Percentiles rank a stretch among this genome's conserved stretches.
These are phyloP conservation scores for Cryptotermes secundus DNA, from an alignment of 1,140 invertebrate genomes.

Conservation along the genomic window DNA sequence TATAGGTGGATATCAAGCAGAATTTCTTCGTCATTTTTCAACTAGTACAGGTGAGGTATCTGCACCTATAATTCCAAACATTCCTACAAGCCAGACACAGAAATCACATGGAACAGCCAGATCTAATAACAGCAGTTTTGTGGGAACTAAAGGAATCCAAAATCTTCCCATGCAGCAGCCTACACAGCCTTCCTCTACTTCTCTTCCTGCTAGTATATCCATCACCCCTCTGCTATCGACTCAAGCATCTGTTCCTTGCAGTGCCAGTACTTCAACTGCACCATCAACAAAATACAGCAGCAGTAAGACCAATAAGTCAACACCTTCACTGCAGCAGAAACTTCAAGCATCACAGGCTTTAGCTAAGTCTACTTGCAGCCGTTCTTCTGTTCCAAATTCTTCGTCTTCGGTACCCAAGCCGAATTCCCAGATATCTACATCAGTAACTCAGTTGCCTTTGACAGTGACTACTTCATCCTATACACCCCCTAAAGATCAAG, in stretches of 20 bases:
- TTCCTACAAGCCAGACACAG: neutral
- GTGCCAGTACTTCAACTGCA: neutral
- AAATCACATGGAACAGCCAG: neutral
- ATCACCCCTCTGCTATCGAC: neutral
- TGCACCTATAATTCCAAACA: neutral
- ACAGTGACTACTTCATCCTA: neutral
- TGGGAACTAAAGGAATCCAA: neutral
- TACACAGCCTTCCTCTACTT: neutral
- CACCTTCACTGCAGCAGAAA: neutral
- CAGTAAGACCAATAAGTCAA: neutral
- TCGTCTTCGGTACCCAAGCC: neutral
- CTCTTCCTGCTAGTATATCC: neutral
- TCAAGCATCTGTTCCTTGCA: neutral
- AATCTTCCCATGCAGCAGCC: neutral
- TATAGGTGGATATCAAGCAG: conserved; percentile 17
- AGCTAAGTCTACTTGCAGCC: neutral
- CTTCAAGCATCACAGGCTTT: neutral
- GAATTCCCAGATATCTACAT: neutral
- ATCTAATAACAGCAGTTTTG: neutral
- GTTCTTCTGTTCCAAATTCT: neutral
- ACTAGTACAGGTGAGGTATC: neutral
- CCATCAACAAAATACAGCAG: neutral
- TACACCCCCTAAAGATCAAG: neutral
- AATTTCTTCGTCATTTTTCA: conserved; percentile 29
- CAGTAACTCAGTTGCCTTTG: neutral